Percentiles rank a stretch among this genome's conserved stretches.
Conservation (phyloP, 2,113 vertebrate genomes). For the Furnarius figulus region DNA sequence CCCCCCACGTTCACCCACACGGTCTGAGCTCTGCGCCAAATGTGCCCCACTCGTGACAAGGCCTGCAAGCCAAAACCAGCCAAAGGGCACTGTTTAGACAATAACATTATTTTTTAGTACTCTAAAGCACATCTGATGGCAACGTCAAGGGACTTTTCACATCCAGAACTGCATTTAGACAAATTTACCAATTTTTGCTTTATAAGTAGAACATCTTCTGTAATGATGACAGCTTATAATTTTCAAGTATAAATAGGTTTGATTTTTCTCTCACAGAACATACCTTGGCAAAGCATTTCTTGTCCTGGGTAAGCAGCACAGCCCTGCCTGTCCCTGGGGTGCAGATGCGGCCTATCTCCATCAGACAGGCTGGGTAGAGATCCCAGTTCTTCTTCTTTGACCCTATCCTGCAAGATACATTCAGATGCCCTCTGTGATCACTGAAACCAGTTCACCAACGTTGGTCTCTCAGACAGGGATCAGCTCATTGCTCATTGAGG, state of each 20-base stretch:
- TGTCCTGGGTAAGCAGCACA: slow-evolving; percentile 92
- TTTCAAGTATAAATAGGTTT: background rate
- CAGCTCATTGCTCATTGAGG: background rate
- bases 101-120: background rate
- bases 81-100: background rate
- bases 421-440: background rate
- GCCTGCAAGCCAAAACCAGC: slow-evolving; percentile 74
- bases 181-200: background rate
- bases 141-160: background rate
- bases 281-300: slow-evolving; percentile 96
- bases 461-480: background rate
- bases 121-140: background rate
- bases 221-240: background rate
- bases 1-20: slow-evolving; percentile 98
- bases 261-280: background rate
- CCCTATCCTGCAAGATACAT: slow-evolving; percentile 82
- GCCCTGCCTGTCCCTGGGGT: slow-evolving; percentile 88
- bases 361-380: slow-evolving; percentile 90
- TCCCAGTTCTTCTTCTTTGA: slow-evolving; percentile 98
- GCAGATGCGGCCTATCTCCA: slow-evolving; percentile 93
- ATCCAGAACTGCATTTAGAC: background rate
- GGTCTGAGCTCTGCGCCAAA: slow-evolving; percentile 88
- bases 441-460: background rate
- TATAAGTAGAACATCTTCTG: background rate
- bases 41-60: slow-evolving; percentile 84